Base-by-base conservation (phyloP, 2,797 vertebrate genomes). In the Lates japonicus region DNA sequence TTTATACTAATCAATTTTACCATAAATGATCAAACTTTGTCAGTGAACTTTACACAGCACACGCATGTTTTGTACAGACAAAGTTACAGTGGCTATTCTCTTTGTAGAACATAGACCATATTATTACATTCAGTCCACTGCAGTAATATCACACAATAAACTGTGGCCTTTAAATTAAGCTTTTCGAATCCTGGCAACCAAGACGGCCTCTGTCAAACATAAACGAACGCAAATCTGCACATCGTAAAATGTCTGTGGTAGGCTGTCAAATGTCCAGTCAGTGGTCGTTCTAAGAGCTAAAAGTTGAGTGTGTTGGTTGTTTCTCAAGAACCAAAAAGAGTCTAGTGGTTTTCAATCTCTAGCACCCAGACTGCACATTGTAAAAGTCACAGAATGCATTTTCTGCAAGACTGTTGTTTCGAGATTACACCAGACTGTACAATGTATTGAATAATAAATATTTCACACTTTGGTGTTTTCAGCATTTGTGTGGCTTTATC, bases 1-100 rank as follows among this genome's bases (percentile, higher is more conserved):
- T n/a, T n/a, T n/a, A 20, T 5, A 39, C 2, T 0, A 8, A 0
- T 29, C 1, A 0, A 14, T 46, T 0, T 29, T 48, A 54, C 22
- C 25, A 5, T 35, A 12, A n/a, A 35, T 17, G 3, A 19, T 51
- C 2, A 25, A 1, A 29, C 16, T 5, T 31, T 19, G 1, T 25
- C 5, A 33, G 1, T 19, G 37, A 64, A 35, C 2, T 31, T 31
- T 39, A 7, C n/a, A n/a, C n/a, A n/a, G n/a, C n/a, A 25, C 1
- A 8, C 25, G 51, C 61, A 51, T 1, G 55, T 2, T 46, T 67
- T 68, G 44, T 5, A 37, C 1, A 22, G 13, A n/a, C 8, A 42
- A 22, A 44, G n/a, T 31, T 58, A 52, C n/a, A n/a, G n/a, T 39
- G 11, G 7, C 49, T n/a, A 2, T 39, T 19, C 39, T 31, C 0